Percentiles rank a stretch among this genome's conserved stretches.
Evolutionary conservation across 2,797 vertebrate genomes (phyloP).

Genomic region (Cryptoblepharus egeriae): DNA sequence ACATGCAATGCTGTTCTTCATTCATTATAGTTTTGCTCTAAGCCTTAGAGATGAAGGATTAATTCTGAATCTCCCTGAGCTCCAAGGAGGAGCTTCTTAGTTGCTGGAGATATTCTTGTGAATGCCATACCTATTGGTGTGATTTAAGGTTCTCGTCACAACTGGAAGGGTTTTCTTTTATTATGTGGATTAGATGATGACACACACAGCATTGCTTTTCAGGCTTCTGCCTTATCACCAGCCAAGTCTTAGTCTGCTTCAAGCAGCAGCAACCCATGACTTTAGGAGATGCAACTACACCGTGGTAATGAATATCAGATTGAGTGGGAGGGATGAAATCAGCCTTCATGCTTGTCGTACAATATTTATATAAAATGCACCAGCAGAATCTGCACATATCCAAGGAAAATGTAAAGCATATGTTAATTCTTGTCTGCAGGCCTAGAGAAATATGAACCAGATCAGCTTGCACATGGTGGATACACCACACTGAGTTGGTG

Average conservation of each 20-base stretch:
- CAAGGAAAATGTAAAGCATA: constrained; percentile 7
- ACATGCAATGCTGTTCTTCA: neutral
- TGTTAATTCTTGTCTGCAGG: constrained; percentile 3
- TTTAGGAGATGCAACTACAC: neutral
- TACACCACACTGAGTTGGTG: fast-evolving
- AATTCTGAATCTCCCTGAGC: neutral
- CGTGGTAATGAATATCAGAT: constrained; percentile 1
- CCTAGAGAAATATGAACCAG: neutral
- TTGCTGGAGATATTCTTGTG: neutral
- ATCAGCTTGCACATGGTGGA: neutral
- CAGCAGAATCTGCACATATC: neutral
- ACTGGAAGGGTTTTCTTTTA: neutral
- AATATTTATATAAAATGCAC: constrained; percentile 2
- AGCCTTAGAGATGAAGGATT: neutral
- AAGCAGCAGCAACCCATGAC: neutral
- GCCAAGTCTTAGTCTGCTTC: neutral
- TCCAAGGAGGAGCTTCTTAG: neutral
- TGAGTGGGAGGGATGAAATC: neutral
- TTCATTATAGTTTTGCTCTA: neutral
- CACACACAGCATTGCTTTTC: neutral
- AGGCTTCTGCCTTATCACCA: neutral
- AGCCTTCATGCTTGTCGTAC: neutral
- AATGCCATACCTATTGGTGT: neutral
- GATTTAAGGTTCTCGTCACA: neutral
- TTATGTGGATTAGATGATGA: neutral